phyloP scores from a whole-genome alignment of 2,113 vertebrate genomes.

The Microtus pennsylvanicus region DNA sequence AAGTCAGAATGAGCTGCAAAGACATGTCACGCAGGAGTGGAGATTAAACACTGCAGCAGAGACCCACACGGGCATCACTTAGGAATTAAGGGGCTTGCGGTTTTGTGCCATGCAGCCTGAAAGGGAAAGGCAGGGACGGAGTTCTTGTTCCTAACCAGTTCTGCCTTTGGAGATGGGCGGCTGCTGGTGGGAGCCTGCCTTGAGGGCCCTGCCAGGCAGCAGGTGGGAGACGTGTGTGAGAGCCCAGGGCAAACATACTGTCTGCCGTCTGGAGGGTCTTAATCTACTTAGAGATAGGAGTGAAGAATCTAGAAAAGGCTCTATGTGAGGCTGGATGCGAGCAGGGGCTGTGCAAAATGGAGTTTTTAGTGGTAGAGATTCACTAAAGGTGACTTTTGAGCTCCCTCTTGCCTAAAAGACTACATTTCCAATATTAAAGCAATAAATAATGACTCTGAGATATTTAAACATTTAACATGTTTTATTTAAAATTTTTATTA shows the following conservation, averaged over 20 bases:
- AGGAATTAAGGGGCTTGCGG: no score
- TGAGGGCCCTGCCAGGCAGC: not conserved
- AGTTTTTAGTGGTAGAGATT: not conserved
- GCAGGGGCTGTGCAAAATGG: not conserved
- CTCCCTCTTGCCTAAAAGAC: not conserved
- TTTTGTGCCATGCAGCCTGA: not conserved
- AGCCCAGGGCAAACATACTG: not conserved
- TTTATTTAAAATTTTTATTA: not conserved
- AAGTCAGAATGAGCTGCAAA: not conserved
- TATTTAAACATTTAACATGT: not conserved
- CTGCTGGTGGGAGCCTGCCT: not conserved
- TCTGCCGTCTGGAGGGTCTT: not conserved
- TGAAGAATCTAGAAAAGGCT: no score
- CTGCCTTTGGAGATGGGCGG: not conserved
- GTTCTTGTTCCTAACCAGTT: not conserved
- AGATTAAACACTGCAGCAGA: not conserved
- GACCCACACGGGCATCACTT: not conserved
- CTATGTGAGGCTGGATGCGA: no score
- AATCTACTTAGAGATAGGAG: not conserved
- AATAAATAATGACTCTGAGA: conserved; percentile 22
- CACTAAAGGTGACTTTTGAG: conserved; percentile 3
- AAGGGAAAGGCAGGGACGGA: not conserved
- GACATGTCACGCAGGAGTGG: not conserved
- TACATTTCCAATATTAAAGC: not conserved
- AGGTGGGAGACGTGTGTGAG: not conserved